Evolutionary conservation across 2,113 vertebrate species (phyloP), one percentile per base, ranked within the genome.

Genomic region (Eulacestoma nigropectus): DNA sequence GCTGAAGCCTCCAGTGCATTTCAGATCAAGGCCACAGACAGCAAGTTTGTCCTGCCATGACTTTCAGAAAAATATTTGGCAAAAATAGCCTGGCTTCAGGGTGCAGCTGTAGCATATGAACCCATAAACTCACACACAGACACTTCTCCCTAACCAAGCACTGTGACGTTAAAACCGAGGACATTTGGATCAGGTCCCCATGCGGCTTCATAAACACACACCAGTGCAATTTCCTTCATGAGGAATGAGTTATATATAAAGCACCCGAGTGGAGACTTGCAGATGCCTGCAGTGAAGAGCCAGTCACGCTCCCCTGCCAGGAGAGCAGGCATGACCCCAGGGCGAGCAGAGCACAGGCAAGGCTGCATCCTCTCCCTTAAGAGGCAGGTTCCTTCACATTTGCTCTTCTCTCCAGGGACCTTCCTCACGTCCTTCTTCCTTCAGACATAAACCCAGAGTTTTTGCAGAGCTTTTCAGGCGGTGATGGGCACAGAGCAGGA

Each of bases 151-250:
- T 53, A 64, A 76, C 7, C 37, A 73, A 82, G 53, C 84, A 76
- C 67, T 3, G 0, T 79, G 53, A 89, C 0, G 6, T 49, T 39
- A 62, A 37, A 82, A 46, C 49, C 16, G 73, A 75, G 74, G 62
- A 78, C 81, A 41, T 89, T 91, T 75, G 67, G 81, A 91, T 70
- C 77, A 90, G 74, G 53, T 92, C 95, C 89, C 84, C 87, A 91
- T 91, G 84, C 84, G 94, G 65, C 89, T 93, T 82, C 77, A 89
- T 29, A 73, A 84, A 56, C 62, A 84, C 60, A 42, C 25, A 52
- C 11, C 49, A 44, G 46, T 37, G 29, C 57, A 30, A 91, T 62
- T 94, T 53, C 49, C 75, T 33, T 56, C 12, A 11, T 15, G 25
- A 76, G 69, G 89, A 88, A 53, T n/a, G 72, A 49, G 85, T 73